phyloP scores from a whole-genome alignment of 92 coral and sea anemone genomes.

The Phenganax marumi region DNA sequence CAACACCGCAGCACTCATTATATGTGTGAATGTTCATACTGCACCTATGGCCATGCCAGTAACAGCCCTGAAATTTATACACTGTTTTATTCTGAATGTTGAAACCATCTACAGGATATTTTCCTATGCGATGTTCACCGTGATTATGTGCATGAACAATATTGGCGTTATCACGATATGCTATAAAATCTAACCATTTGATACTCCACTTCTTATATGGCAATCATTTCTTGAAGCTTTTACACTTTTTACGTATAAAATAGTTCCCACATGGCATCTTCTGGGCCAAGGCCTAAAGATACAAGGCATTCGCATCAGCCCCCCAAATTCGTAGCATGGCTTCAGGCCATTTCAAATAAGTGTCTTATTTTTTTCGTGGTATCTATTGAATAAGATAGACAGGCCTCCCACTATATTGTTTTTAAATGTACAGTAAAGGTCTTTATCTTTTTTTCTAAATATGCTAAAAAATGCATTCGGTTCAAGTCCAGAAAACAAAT shows the following conservation, averaged over 20 bases:
- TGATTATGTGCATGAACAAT: conserved; percentile 14
- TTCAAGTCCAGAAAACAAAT: conserved; percentile 22
- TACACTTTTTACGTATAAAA: background rate
- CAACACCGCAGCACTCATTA: background rate
- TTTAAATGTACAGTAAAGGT: conserved; percentile 27
- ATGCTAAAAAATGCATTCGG: conserved; percentile 37
- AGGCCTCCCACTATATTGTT: conserved; percentile 40
- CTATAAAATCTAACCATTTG: conserved; percentile 1
- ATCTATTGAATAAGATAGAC: conserved; percentile 30
- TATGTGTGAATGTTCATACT: background rate
- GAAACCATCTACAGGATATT: background rate
- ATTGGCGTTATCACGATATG: background rate
- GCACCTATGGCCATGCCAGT: conserved; percentile 10
- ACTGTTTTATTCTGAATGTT: background rate
- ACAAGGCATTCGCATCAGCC: conserved; percentile 18
- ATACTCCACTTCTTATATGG: background rate
- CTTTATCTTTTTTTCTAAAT: background rate
- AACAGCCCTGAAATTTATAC: background rate
- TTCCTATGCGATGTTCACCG: background rate
- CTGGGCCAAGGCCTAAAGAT: background rate
- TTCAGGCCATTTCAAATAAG: conserved; percentile 1
- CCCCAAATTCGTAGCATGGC: background rate
- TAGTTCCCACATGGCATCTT: background rate
- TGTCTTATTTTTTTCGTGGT: conserved; percentile 28
- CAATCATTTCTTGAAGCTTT: background rate